These are phyloP conservation scores for Struthidea cinerea DNA, from an alignment of 2,113 vertebrate species.

Conservation along the genomic window DNA sequence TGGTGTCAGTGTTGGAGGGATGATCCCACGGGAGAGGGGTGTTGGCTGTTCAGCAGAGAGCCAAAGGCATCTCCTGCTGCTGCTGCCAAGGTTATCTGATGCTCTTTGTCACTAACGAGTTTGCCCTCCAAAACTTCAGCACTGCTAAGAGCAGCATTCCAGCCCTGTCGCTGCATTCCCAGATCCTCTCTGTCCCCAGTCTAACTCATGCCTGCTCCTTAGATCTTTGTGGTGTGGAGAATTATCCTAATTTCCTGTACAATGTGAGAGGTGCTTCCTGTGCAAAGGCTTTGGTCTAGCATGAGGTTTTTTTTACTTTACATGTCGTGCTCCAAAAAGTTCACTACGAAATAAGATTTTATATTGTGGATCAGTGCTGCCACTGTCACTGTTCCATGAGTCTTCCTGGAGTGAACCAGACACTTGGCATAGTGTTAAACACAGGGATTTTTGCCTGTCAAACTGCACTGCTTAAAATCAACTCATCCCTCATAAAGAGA, in stretches of 20 bases:
- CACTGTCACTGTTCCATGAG: not conserved
- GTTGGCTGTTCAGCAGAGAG: not conserved
- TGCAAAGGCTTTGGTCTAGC: not conserved
- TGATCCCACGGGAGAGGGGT: not conserved
- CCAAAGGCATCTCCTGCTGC: not conserved
- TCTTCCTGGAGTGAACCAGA: not conserved
- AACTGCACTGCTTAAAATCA: not conserved
- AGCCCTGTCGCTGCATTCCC: not conserved
- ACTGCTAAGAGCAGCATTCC: not conserved
- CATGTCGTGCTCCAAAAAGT: not conserved
- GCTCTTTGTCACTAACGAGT: not conserved
- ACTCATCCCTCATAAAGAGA: not conserved
- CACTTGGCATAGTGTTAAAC: not conserved
- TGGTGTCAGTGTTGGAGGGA: rapidly evolving
- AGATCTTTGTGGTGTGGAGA: not conserved
- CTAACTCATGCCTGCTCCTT: not conserved
- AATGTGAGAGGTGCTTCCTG: not conserved
- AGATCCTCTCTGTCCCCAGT: not conserved
- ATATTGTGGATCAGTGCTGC: not conserved
- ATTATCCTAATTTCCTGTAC: not conserved
- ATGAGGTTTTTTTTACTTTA: not conserved
- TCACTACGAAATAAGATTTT: not conserved
- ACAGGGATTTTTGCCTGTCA: not conserved
- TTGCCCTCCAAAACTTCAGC: not conserved
- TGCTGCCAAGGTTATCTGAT: not conserved